phyloP scores from a whole-genome alignment of 1,140 invertebrate species.

The Trichogramma pretiosum region DNA sequence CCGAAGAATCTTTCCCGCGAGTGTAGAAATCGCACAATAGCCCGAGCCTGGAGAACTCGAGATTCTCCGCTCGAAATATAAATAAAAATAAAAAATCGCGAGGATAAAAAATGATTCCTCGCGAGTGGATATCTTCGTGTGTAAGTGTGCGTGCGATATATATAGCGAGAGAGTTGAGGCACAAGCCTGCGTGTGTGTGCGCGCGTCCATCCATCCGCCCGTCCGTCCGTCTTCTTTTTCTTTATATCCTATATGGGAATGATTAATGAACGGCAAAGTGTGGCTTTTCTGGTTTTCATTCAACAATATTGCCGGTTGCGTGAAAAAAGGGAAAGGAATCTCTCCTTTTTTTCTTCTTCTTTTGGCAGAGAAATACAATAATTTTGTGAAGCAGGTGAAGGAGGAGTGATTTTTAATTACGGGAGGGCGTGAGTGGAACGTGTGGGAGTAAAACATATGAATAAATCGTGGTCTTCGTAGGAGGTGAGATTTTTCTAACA shows the following conservation, averaged over 20 bases:
- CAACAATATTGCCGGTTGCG: conserved; percentile 17
- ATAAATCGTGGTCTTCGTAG: too few species aligned
- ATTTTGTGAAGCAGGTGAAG: too few species aligned
- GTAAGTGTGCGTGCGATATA: too few species aligned
- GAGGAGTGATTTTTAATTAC: too few species aligned
- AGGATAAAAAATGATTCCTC: conserved; percentile 14
- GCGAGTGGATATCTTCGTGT: too few species aligned
- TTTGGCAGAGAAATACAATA: too few species aligned
- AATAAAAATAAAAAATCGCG: neutral
- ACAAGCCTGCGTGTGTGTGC: conserved; percentile 14
- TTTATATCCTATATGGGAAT: conserved; percentile 22
- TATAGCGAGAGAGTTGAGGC: too few species aligned
- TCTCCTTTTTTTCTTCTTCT: too few species aligned
- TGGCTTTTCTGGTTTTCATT: conserved; percentile 26
- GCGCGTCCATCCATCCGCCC: too few species aligned
- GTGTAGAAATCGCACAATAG: conserved; percentile 1
- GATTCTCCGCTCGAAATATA: conserved; percentile 1
- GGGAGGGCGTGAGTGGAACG: too few species aligned
- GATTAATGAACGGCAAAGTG: conserved; percentile 27
- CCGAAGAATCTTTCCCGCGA: neutral
- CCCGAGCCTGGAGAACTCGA: neutral
- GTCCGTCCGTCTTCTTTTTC: conserved; percentile 20
- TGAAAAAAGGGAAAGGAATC: conserved; percentile 14
- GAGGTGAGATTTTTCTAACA: too few species aligned
- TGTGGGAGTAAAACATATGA: too few species aligned